Base-by-base conservation (phyloP, 2,797 vertebrate species). In the Spinibarbus caldwelli region DNA sequence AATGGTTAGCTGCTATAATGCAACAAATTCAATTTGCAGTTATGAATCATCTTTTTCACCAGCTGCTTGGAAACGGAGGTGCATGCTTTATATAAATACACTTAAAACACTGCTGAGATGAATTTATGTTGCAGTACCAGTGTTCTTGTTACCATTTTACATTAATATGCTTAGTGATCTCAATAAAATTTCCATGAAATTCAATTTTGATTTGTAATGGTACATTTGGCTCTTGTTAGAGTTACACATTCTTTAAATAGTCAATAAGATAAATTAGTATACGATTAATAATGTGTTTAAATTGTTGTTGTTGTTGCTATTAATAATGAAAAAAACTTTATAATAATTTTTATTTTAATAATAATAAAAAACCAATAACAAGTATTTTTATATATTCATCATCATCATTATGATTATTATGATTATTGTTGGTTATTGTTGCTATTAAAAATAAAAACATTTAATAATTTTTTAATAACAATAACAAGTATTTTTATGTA, bases 11-110 rank as follows among this genome's bases (percentile, higher is more conserved):
- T 12, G 59, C 43, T 36, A n/a, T 76, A 75, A 83, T 66, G 81
- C 57, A 66, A 75, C 71, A 38, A 67, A 83, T 67, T 83, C 59
- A 77, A 77, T 77, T 64, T 83, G 38, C 80, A 54, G 82, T 77
- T 83, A 75, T 83, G 82, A 83, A 77, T 83, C 81, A 64, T 77
- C 17, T 83, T 76, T 75, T 49, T 66, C 80, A 73, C 31, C 82
- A 67, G 71, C 59, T 64, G 23, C 54, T 47, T 75, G n/a, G n/a
- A n/a, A n/a, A n/a, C n/a, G n/a, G n/a, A n/a, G n/a, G n/a, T n/a
- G 80, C 21, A 19, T 29, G 34, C 36, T 75, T 83, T 62, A 31
- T 31, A 52, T 54, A 76, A 76, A 57, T 38, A 57, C 31, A 72
- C 62, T 62, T 34, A 23, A 83, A 83, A 73, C 45, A 47, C 41